Evolutionary conservation across 2,888 invertebrate species (phyloP).

Genomic region (Gisinianus flammeolus): DNA sequence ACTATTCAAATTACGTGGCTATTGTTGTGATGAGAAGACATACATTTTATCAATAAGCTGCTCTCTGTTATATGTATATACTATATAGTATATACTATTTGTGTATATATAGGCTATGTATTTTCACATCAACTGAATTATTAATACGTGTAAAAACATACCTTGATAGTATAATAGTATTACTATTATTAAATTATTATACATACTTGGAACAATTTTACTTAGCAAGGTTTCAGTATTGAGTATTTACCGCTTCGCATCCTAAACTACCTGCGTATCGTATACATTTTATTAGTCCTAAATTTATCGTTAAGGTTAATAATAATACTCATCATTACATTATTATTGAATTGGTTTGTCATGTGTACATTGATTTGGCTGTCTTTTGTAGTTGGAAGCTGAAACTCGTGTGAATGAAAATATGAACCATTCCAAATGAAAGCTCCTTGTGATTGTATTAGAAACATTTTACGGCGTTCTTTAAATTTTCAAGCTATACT

Average conservation of each 20-base stretch:
- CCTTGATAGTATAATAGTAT: background rate
- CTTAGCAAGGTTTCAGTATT: background rate
- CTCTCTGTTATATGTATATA: background rate
- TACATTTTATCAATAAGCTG: background rate
- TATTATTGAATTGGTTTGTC: background rate
- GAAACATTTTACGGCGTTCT: no score
- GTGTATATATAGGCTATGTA: no score
- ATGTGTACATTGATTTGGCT: no score
- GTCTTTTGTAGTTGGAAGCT: no score
- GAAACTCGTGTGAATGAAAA: no score
- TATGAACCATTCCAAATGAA: no score
- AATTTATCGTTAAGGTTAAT: background rate
- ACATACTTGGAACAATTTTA: background rate
- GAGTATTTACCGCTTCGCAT: background rate
- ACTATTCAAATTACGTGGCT: slow-evolving; percentile 19
- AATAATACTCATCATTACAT: background rate
- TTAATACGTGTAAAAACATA: slow-evolving; percentile 11
- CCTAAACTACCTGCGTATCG: background rate
- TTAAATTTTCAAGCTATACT: no score
- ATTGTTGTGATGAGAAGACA: slow-evolving; percentile 10
- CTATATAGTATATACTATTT: background rate
- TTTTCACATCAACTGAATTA: background rate
- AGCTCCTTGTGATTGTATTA: no score
- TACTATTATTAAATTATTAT: background rate
- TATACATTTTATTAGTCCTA: background rate